phyloP scores from a whole-genome alignment of 2,797 vertebrate species.

The Tarsius wallacei region DNA sequence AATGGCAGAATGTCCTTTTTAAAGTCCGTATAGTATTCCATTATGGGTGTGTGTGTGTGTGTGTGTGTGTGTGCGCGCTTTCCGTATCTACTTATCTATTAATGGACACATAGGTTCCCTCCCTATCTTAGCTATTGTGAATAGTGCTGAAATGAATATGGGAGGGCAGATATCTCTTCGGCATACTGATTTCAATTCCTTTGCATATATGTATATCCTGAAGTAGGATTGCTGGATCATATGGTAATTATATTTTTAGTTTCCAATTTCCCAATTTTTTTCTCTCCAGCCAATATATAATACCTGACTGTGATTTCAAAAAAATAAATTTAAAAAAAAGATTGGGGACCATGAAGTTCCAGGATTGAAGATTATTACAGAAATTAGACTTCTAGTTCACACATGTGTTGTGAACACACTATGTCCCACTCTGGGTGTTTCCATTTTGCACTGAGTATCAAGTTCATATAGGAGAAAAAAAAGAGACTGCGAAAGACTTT shows the following conservation, averaged over 20 bases:
- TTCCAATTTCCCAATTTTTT: slow-evolving; percentile 56
- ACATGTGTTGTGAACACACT: neutral
- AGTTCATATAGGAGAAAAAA: neutral
- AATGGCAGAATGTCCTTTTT: neutral
- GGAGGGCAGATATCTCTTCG: slow-evolving; percentile 21
- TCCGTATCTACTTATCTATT: neutral
- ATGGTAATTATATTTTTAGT: slow-evolving; percentile 61
- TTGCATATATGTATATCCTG: slow-evolving; percentile 63
- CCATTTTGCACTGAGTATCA: neutral
- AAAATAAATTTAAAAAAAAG: neutral
- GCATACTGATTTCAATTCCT: slow-evolving; percentile 52
- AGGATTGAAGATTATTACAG: neutral
- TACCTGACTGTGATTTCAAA: slow-evolving; percentile 40
- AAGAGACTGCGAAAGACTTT: slow-evolving; percentile 41
- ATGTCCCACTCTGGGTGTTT: neutral
- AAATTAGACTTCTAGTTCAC: neutral
- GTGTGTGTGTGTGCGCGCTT: neutral
- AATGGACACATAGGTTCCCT: neutral
- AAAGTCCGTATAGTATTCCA: slow-evolving; percentile 27
- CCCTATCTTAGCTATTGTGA: slow-evolving; percentile 4
- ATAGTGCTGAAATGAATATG: neutral
- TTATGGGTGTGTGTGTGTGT: neutral
- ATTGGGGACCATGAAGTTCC: neutral
- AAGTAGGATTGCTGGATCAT: slow-evolving; percentile 66
- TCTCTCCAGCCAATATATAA: slow-evolving; percentile 1